Conservation (phyloP, 2,888 invertebrate genomes). For the Agonopterix subpropinquella region DNA sequence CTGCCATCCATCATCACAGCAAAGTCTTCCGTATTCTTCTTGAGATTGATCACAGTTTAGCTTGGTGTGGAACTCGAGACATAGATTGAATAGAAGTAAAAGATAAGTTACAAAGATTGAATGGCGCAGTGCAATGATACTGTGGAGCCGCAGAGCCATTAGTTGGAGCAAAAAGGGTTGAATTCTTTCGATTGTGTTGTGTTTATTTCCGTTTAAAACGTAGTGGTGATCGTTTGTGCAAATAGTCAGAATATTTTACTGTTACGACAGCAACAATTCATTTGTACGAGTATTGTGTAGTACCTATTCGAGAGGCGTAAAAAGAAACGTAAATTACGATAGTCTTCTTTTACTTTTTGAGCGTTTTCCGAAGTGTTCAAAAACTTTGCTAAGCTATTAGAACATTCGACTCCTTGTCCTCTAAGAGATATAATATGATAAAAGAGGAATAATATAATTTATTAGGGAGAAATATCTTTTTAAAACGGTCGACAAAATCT, state of each 20-base stretch:
- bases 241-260: too few relatives aligned
- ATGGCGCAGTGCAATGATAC: slow-evolving; percentile 59
- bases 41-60: slow-evolving; percentile 10
- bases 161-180: slow-evolving; percentile 53
- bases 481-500: too few relatives aligned
- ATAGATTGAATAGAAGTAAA: slow-evolving; percentile 13
- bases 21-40: not conserved
- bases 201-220: slow-evolving; percentile 28
- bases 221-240: slow-evolving; percentile 1
- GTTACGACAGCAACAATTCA: not conserved
- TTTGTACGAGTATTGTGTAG: not conserved
- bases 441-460: too few relatives aligned
- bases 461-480: too few relatives aligned
- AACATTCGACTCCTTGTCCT: too few relatives aligned
- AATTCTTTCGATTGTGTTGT: slow-evolving; percentile 49
- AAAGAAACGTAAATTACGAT: too few relatives aligned
- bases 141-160: slow-evolving; percentile 38
- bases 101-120: slow-evolving; percentile 59
- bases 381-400: too few relatives aligned
- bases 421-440: too few relatives aligned
- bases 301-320: too few relatives aligned
- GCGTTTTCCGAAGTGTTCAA: too few relatives aligned
- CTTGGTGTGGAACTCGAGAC: slow-evolving; percentile 13
- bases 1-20: slow-evolving; percentile 3
- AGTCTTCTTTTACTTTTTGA: too few relatives aligned